These are phyloP conservation scores for Parascotia fuliginaria DNA, from an alignment of 2,888 invertebrate species.

Conservation along the genomic window DNA sequence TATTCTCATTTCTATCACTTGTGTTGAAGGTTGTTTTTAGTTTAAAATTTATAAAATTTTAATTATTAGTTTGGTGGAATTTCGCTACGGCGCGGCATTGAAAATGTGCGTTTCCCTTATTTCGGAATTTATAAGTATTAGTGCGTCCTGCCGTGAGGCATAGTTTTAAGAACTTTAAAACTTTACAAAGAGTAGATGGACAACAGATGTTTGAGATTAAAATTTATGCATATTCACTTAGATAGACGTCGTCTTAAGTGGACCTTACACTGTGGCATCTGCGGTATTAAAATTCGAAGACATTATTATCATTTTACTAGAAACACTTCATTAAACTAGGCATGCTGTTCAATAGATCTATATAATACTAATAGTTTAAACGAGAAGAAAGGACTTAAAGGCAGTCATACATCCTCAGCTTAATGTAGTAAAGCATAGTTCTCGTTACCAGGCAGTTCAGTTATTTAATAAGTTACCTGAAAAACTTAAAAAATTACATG, in stretches of 20 bases:
- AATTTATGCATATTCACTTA: constrained; percentile 35
- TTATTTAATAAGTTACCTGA: no score
- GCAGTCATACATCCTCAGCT: no score
- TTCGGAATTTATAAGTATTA: constrained; percentile 75
- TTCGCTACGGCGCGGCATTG: constrained; percentile 74
- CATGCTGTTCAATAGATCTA: no score
- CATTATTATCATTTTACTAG: background rate
- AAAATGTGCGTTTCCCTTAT: constrained; percentile 79
- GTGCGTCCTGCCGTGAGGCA: constrained; percentile 48
- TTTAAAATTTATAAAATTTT: constrained; percentile 37
- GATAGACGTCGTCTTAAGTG: constrained; percentile 21
- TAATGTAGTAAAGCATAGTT: no score
- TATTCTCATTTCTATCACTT: constrained; percentile 50
- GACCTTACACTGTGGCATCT: constrained; percentile 12
- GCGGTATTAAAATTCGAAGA: background rate
- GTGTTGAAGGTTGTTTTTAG: constrained; percentile 51
- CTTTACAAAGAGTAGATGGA: constrained; percentile 43
- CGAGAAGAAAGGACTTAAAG: no score
- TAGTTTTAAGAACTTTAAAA: constrained; percentile 49
- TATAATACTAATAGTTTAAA: no score
- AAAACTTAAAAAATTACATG: no score
- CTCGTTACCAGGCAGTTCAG: no score
- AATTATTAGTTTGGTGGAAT: constrained; percentile 68
- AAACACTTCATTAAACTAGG: no score
- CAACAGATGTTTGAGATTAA: constrained; percentile 48